Evolutionary conservation across 2,113 vertebrate species (phyloP), one percentile per base, ranked within the genome.

Genomic region (Tursiops truncatus): DNA sequence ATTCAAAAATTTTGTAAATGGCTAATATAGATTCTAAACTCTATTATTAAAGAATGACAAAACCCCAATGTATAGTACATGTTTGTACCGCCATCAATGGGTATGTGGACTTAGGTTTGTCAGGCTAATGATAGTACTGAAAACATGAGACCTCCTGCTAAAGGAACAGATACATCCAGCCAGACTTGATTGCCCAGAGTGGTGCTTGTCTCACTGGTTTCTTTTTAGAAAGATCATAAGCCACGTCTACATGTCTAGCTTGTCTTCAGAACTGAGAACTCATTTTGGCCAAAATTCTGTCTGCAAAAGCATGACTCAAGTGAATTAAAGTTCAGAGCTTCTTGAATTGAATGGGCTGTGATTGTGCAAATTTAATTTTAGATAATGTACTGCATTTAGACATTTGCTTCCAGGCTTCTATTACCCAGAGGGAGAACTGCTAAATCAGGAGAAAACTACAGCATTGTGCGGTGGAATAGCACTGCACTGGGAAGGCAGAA

Each of bases 291-390:
- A 94, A 94, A 96, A 93, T 94, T 91, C 91, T 86, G 36, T 86
- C 91, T 94, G 76, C 41, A 36, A 91, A 96, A 67, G 67, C 95
- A 83, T 92, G 82, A 91, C 82, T 96, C 95, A 36, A 67, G 25
- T 81, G 83, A 94, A 93, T 95, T 84, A 23, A 97, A 96, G 93
- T 97, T 95, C 93, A 97, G 89, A 89, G 70, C 38, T 95, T 92
- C 83, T 65, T 71, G 68, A 94, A 94, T 84, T 65, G 93, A 96
- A 94, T 73, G 83, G 89, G 71, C 60, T 92, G 83, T 84, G 92
- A 94, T 89, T 93, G 89, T 95, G 89, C 92, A 97, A 96, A 97
- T 96, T 97, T 97, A 97, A 97, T 97, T 95, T 96, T 92, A 96
- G 97, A 96, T 96, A 96, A 93, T 90, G 67, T 85, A 71, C 85